Base-by-base conservation (phyloP, 1,140 invertebrate species). In the Drosophila leontia region DNA sequence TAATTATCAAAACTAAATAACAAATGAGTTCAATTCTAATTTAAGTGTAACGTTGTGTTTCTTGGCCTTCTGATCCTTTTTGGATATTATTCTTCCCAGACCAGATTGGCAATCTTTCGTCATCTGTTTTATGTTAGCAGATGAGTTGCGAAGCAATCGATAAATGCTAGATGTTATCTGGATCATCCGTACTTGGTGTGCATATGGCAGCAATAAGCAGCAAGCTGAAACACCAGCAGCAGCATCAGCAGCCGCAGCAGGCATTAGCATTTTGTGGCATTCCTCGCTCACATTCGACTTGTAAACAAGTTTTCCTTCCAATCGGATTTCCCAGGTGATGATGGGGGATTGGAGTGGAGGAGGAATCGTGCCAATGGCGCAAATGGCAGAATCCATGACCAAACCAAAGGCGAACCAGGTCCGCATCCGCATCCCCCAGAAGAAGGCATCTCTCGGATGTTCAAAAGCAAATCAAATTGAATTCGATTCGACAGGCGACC, bases 61-160 rank as follows among this genome's bases (percentile, higher is more conserved):
- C 15, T 34, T 3, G 53, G 7, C 35, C 53, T 56, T 26, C 34
- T 56, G 53, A 56, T 39, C 34, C 55, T 41, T 9, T 23, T 23
- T 63, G 7, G 19, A 61, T 70, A 55, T 19, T 26, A 19, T 26
- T 37, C 41, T 72, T 32, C 29, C 41, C 60, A 44, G 50, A 39
- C 56, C 37, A 58, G 69, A 80, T 83, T 82, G 83, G 72, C 34
- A 11, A 23, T 56, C 85, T 80, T 48, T 78, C 85, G 65, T 88
- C 84, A 88, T 88, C 84, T 88, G 84, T 64, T 88, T 88, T 90
- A 90, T 88, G 84, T 88, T 88, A 88, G 82, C 77, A 61, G 61
- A 86, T 80, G 76, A 74, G 68, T 83, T 80, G 80, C 63, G 47
- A 53, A 55, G 67, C 57, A 29, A 75, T 75, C 50, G 68, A 67